phyloP scores from a whole-genome alignment of 1,140 invertebrate genomes.

The Oedothorax gibbosus region DNA sequence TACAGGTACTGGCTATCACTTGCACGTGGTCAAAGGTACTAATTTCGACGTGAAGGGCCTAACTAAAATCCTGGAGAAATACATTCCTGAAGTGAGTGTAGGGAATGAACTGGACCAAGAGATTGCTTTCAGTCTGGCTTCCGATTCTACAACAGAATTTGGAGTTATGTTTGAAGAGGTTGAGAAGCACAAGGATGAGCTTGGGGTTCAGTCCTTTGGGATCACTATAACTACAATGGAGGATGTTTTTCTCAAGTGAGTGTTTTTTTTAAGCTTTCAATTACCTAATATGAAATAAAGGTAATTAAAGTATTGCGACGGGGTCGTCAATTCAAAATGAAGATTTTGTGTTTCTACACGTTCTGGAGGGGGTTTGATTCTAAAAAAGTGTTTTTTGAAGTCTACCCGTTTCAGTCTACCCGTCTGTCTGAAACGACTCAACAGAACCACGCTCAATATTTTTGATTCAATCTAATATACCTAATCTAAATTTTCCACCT shows the following conservation, averaged over 20 bases:
- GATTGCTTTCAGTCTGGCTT: conserved; percentile 71
- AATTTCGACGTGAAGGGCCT: conserved; percentile 38
- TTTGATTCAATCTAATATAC: no score
- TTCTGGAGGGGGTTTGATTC: no score
- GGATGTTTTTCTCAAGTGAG: conserved; percentile 83
- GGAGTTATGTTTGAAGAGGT: conserved; percentile 75
- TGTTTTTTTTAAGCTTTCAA: conserved; percentile 1
- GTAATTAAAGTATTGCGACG: no score
- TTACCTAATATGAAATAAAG: no score
- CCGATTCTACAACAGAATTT: conserved; percentile 70
- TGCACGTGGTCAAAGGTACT: conserved; percentile 62
- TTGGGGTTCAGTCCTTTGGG: conserved; percentile 81
- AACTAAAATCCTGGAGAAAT: conserved; percentile 26
- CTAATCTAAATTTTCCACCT: no score
- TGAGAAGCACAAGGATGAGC: conserved; percentile 73
- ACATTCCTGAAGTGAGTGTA: conserved; percentile 47
- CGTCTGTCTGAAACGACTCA: no score
- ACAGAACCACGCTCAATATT: no score
- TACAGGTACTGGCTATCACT: conserved; percentile 64
- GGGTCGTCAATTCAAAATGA: no score
- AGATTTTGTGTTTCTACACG: no score
- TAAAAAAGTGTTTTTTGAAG: no score
- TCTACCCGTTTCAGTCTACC: no score
- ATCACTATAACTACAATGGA: conserved; percentile 86
- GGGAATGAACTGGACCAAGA: conserved; percentile 67